Conservation (phyloP, 1,140 invertebrate species). For the Bombus waltoni region DNA sequence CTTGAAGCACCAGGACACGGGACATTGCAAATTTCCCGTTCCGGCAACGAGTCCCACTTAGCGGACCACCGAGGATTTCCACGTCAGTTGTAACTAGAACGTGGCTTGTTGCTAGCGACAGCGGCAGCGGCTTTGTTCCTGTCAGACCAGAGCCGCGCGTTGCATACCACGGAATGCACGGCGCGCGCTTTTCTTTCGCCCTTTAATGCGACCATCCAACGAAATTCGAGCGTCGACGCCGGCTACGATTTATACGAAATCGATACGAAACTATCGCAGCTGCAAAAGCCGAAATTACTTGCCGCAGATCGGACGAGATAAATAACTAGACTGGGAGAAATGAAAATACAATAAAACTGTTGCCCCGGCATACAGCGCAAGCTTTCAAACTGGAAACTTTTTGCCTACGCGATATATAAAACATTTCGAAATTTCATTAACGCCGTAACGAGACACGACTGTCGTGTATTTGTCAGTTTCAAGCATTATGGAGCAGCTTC, state of each 20-base stretch:
- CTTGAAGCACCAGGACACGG: constrained; percentile 18
- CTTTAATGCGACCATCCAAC: neutral
- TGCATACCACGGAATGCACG: neutral
- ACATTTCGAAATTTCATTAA: no score
- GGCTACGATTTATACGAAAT: neutral
- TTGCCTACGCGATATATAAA: no score
- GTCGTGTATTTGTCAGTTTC: no score
- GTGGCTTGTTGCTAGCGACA: neutral
- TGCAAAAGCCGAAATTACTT: neutral
- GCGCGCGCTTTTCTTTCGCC: neutral
- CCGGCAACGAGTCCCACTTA: constrained; percentile 40
- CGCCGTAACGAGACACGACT: no score
- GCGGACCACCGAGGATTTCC: constrained; percentile 52
- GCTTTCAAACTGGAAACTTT: no score
- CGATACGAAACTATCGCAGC: neutral
- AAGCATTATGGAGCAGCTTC: no score
- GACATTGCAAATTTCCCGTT: constrained; percentile 55
- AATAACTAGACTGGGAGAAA: neutral
- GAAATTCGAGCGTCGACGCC: neutral
- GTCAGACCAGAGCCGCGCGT: constrained; percentile 3
- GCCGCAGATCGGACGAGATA: neutral
- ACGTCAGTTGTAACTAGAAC: constrained; percentile 40
- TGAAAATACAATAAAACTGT: neutral
- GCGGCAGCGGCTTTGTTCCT: constrained; percentile 8
- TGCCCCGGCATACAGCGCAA: no score